phyloP scores from a whole-genome alignment of 2,113 vertebrate genomes.

The Cyprinodon variegatus region DNA sequence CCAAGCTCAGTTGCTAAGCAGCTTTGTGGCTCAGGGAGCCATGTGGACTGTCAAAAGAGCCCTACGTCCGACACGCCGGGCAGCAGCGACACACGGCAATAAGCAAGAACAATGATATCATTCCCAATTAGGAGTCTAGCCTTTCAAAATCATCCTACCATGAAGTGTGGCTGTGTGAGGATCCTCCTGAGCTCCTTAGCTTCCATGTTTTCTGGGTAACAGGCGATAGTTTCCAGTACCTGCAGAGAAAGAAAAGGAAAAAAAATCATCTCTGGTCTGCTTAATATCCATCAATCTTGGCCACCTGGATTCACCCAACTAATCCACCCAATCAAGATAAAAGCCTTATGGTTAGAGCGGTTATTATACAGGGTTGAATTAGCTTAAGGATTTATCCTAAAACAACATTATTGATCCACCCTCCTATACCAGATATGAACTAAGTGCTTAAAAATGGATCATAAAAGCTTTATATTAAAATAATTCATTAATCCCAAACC shows the following conservation, averaged over 20 bases:
- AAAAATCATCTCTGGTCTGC: background rate
- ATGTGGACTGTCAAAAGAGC: conserved; percentile 32
- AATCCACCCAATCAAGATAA: too few species aligned
- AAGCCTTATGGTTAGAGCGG: too few species aligned
- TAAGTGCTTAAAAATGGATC: too few species aligned
- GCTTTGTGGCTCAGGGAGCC: conserved; percentile 58
- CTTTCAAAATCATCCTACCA: conserved; percentile 78
- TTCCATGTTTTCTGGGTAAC: conserved; percentile 95
- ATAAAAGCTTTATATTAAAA: too few species aligned
- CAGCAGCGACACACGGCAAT: background rate
- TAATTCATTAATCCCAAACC: too few species aligned
- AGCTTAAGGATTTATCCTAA: too few species aligned
- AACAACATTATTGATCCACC: too few species aligned
- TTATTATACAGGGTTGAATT: too few species aligned
- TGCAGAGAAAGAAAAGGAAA: conserved; percentile 51
- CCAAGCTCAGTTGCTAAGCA: conserved; percentile 67
- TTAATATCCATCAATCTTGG: too few species aligned
- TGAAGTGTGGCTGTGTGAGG: conserved; percentile 98
- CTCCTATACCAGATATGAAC: too few species aligned
- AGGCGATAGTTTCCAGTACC: conserved; percentile 97
- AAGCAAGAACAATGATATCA: too few species aligned
- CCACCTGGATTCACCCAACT: too few species aligned
- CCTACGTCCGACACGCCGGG: conserved; percentile 26
- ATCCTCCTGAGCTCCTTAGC: conserved; percentile 95
- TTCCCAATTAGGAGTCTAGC: background rate